Percentiles rank a stretch among this genome's conserved stretches.
These are phyloP conservation scores for Psittacula derbiana DNA, from an alignment of 2,797 vertebrate genomes.

Conservation along the genomic window DNA sequence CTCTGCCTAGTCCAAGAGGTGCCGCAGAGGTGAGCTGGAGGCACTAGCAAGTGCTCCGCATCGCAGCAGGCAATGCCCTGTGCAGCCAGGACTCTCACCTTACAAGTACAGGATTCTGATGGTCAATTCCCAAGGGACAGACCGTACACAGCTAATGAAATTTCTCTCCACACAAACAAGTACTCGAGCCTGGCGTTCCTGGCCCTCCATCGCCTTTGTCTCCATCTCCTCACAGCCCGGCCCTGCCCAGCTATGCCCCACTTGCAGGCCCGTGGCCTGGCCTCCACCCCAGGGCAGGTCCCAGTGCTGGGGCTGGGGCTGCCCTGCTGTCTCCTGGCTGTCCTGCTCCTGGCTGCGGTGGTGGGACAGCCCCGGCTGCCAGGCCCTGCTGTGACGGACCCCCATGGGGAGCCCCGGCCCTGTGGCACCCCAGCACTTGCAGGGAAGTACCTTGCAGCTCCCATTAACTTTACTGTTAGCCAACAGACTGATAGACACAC, in stretches of 20 bases:
- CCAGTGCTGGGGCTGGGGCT: not conserved
- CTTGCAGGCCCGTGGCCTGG: rapidly evolving
- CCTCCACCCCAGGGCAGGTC: not conserved
- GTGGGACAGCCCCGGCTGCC: not conserved
- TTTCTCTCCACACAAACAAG: not conserved
- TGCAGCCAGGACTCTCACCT: not conserved
- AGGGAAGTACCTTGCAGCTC: not conserved
- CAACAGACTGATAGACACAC: not conserved
- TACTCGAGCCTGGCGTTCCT: not conserved
- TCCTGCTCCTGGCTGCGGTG: not conserved
- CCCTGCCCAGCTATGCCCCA: not conserved
- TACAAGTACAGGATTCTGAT: not conserved
- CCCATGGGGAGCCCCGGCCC: rapidly evolving
- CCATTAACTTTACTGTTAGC: rapidly evolving
- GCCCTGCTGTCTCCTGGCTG: rapidly evolving
- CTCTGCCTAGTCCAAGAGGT: not conserved
- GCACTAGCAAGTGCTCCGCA: rapidly evolving
- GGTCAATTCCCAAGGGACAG: not conserved
- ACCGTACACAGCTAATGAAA: not conserved
- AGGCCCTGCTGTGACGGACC: not conserved
- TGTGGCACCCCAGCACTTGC: rapidly evolving
- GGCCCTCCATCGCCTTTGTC: not conserved
- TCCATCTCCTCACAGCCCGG: not conserved
- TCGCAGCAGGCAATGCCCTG: rapidly evolving
- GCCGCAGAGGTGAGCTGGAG: not conserved